Evolutionary conservation across 2,113 vertebrate genomes (phyloP).

Genomic region (Chinchilla lanigera): DNA sequence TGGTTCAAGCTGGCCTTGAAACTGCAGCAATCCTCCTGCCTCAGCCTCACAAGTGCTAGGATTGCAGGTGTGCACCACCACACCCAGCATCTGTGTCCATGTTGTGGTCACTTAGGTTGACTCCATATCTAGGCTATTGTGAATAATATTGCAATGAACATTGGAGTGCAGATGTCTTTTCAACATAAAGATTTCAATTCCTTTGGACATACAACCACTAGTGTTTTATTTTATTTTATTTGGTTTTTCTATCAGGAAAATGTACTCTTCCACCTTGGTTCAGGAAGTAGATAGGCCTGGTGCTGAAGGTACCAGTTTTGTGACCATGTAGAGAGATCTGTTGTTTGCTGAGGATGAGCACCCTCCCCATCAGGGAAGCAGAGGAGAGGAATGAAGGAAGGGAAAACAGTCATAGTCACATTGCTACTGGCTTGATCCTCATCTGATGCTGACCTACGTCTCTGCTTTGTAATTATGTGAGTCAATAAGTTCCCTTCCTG

Average conservation of each 20-base stretch:
- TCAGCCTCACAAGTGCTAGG: background rate
- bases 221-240: background rate
- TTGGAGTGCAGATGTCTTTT: background rate
- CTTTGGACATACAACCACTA: background rate
- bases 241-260: conserved; percentile 26
- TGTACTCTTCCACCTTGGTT: background rate
- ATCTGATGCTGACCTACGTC: background rate
- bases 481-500: conserved; percentile 20
- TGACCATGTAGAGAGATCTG: background rate
- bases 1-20: background rate
- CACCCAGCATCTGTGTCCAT: background rate
- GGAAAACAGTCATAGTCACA: background rate
- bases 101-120: background rate
- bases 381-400: background rate
- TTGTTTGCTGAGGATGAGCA: background rate
- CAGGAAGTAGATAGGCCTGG: background rate
- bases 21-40: background rate
- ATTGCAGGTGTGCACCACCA: background rate
- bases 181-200: background rate
- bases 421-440: background rate
- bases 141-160: background rate
- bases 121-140: background rate
- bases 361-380: background rate
- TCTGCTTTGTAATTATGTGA: conserved; percentile 4
- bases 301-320: background rate